phyloP scores from a whole-genome alignment of 2,113 vertebrate genomes.

The Pterocles gutturalis region DNA sequence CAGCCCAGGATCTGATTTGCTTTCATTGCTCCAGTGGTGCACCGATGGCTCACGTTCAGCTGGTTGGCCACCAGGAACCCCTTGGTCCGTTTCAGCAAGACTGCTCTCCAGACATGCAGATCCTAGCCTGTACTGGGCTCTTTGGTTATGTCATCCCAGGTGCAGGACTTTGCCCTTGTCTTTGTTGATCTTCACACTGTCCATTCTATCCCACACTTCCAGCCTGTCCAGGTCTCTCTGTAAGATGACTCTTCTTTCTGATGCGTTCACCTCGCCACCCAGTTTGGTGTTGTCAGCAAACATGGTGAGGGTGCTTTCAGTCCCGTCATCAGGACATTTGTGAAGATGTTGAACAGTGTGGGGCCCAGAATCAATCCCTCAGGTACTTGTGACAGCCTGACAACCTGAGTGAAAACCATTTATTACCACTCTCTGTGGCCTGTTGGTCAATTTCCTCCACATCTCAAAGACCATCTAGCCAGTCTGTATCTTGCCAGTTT shows the following conservation, averaged over 20 bases:
- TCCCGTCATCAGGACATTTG: neutral
- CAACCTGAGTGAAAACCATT: neutral
- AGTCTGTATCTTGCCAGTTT: neutral
- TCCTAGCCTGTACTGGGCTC: neutral
- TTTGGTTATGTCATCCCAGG: neutral
- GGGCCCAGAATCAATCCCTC: neutral
- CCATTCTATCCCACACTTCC: neutral
- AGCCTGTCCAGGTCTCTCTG: neutral
- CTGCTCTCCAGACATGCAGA: neutral
- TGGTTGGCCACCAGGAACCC: neutral
- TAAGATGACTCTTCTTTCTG: neutral
- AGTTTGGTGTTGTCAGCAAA: neutral
- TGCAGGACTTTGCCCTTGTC: neutral
- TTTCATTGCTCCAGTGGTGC: accelerated
- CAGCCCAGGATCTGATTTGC: neutral
- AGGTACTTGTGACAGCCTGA: neutral
- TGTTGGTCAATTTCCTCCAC: neutral
- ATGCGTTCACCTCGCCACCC: neutral
- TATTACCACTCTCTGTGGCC: neutral
- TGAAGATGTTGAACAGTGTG: neutral
- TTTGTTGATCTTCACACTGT: neutral
- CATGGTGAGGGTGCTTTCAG: neutral
- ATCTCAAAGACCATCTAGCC: neutral
- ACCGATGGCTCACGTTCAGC: accelerated
- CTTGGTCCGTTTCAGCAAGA: too few relatives aligned